Evolutionary conservation across 2,888 invertebrate species (phyloP).

Genomic region (Trileptium ribeirensis): DNA sequence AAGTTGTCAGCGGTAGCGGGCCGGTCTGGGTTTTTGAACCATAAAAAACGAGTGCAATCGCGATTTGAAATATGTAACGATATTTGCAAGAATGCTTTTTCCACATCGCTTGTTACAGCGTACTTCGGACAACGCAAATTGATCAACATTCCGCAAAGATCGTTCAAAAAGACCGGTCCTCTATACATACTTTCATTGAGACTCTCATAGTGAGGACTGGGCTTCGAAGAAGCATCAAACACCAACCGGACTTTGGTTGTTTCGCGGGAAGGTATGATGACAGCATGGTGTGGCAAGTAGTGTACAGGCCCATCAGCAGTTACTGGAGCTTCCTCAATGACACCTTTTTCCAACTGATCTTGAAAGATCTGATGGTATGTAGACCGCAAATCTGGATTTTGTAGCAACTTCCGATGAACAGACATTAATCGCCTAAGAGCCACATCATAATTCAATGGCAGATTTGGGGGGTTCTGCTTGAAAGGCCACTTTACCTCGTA

Average conservation of each 20-base stretch:
- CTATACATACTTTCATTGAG: not conserved
- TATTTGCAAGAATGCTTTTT: constrained; percentile 39
- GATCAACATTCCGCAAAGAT: not conserved
- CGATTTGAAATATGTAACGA: constrained; percentile 27
- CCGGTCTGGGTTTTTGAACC: not conserved
- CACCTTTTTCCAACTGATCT: no score
- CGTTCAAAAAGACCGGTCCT: not conserved
- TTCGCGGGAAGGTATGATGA: not conserved
- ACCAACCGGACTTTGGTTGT: constrained; percentile 1
- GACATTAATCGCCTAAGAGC: no score
- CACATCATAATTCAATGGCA: no score
- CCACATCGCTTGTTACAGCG: constrained; percentile 29
- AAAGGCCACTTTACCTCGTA: no score
- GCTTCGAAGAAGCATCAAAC: not conserved
- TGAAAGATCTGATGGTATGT: no score
- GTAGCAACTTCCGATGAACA: no score
- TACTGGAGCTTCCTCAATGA: no score
- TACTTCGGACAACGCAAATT: not conserved
- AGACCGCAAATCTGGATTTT: no score
- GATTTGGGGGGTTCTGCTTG: no score
- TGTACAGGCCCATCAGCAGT: no score
- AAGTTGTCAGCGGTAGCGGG: constrained; percentile 30
- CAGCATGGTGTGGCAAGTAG: not conserved
- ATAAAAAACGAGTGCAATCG: constrained; percentile 18
- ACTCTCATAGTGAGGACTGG: not conserved